phyloP scores from a whole-genome alignment of 2,797 vertebrate species.

The Cetoscarus ocellatus region DNA sequence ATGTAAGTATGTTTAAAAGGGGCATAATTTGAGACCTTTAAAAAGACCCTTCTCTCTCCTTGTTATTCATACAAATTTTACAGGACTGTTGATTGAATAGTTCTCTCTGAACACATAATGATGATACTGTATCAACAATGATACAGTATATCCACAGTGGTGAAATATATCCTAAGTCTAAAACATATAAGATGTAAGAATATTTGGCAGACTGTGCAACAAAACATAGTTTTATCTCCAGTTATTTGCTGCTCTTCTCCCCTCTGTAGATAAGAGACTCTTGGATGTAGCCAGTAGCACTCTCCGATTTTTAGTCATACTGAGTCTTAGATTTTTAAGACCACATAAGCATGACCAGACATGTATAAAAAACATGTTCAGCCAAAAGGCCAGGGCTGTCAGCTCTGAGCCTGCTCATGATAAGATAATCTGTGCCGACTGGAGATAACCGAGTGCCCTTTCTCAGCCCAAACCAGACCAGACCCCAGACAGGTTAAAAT shows the following conservation, averaged over 20 bases:
- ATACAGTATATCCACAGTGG: too few species aligned
- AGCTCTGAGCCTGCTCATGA: conserved; percentile 63
- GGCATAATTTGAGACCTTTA: too few species aligned
- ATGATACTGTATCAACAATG: too few species aligned
- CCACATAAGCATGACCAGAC: conserved; percentile 62
- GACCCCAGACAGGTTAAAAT: conserved; percentile 65
- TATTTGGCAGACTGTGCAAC: not conserved
- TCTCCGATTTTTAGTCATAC: conserved; percentile 50
- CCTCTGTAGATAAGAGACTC: conserved; percentile 37
- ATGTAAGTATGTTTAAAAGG: too few species aligned
- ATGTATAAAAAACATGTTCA: conserved; percentile 62
- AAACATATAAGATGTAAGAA: conserved; percentile 8
- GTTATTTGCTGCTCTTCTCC: conserved; percentile 15
- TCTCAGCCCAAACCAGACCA: conserved; percentile 54
- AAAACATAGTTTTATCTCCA: conserved; percentile 2
- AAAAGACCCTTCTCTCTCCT: too few species aligned
- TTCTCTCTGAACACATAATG: too few species aligned
- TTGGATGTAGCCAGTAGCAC: conserved; percentile 37
- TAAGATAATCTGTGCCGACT: conserved; percentile 72
- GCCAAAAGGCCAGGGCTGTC: conserved; percentile 76
- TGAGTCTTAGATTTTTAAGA: conserved; percentile 58
- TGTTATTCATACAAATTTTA: too few species aligned
- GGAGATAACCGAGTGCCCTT: conserved; percentile 71
- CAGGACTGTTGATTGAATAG: too few species aligned
- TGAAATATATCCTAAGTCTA: not conserved